Conservation (phyloP, 2,797 vertebrate genomes). For the Decapterus maruadsi region DNA sequence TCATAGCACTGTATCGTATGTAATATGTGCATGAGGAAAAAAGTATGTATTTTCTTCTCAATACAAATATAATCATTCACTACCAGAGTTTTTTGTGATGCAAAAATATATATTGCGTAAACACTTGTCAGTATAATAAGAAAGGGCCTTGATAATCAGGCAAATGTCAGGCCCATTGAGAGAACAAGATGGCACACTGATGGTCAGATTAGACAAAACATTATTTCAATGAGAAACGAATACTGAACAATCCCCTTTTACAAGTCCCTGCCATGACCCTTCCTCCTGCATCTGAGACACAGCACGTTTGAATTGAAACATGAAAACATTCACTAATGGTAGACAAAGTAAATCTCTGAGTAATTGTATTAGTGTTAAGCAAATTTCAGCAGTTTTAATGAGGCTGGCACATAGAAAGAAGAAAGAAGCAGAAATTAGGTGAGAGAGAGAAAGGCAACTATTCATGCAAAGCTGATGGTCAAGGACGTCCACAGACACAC, state of each 20-base stretch:
- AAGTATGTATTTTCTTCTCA: constrained; percentile 6
- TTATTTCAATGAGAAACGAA: constrained; percentile 30
- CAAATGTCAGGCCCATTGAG: constrained; percentile 40
- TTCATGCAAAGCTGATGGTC: constrained; percentile 78
- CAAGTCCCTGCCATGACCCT: constrained; percentile 47
- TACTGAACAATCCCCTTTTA: constrained; percentile 28
- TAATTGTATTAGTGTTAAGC: constrained; percentile 62
- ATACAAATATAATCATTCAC: neutral
- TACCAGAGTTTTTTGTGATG: neutral
- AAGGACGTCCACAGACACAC: constrained; percentile 63
- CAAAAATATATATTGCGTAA: neutral
- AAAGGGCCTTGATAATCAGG: constrained; percentile 37
- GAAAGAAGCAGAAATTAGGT: constrained; percentile 45
- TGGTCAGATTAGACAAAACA: constrained; percentile 26
- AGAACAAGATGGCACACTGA: constrained; percentile 54
- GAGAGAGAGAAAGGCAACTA: constrained; percentile 41
- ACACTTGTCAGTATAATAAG: constrained; percentile 3
- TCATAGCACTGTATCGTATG: constrained; percentile 16
- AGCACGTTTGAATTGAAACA: constrained; percentile 54
- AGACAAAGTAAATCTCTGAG: constrained; percentile 50
- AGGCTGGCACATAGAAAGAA: constrained; percentile 47
- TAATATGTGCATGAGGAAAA: constrained; percentile 6
- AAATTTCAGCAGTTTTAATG: constrained; percentile 62
- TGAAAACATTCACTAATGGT: constrained; percentile 49
- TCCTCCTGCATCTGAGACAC: constrained; percentile 52